Percentiles rank a stretch among this genome's conserved stretches.
These are phyloP conservation scores for Hipposideros armiger DNA, from an alignment of 2,113 vertebrate species.

Conservation along the genomic window DNA sequence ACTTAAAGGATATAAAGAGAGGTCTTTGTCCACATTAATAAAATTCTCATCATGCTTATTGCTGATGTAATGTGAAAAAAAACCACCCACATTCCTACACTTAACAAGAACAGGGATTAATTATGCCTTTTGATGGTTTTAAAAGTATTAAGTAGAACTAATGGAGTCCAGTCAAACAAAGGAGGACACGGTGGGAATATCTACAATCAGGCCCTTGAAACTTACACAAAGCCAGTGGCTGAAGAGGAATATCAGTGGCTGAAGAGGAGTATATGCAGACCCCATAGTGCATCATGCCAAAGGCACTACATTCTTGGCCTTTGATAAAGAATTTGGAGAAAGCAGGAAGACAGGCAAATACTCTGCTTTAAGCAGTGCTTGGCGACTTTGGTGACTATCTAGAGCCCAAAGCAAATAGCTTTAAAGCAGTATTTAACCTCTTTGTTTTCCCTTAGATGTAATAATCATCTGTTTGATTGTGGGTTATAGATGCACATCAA, in stretches of 20 bases:
- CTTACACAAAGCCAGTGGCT: not conserved
- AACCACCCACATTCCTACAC: not conserved
- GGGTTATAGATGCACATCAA: conserved; percentile 56
- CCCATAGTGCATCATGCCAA: fast-evolving
- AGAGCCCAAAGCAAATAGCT: not conserved
- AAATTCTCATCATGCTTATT: not conserved
- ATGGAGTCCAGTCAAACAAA: not conserved
- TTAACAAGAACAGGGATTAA: not conserved
- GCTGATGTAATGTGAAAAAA: not conserved
- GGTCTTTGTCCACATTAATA: not conserved
- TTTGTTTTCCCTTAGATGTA: conserved; percentile 4
- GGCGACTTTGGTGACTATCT: not conserved
- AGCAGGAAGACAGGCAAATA: not conserved
- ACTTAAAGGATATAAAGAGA: not conserved
- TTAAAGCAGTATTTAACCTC: not conserved
- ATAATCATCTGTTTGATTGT: conserved; percentile 45
- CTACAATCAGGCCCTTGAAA: not conserved
- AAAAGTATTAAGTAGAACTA: not conserved
- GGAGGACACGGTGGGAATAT: not conserved
- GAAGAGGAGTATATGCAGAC: fast-evolving
- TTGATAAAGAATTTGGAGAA: not conserved
- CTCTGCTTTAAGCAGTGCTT: not conserved
- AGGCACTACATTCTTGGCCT: not conserved
- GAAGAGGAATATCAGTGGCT: too few relatives aligned
- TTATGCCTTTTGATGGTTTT: conserved; percentile 3